Conservation (phyloP, 2,888 invertebrate species). For the Oegoconia quadripuncta region DNA sequence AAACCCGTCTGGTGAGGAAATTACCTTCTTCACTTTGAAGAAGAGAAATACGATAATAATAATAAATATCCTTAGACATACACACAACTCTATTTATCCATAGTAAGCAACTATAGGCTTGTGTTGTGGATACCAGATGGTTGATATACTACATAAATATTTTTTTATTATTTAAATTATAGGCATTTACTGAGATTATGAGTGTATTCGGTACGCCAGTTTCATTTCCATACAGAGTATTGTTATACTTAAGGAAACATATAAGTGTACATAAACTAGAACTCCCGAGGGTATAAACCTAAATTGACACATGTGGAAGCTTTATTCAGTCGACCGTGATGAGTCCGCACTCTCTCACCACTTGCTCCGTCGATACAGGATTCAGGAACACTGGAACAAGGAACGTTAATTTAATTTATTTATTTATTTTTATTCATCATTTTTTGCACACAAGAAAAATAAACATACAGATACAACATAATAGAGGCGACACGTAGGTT, state of each 20-base stretch:
- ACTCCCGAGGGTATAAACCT: conserved; percentile 8
- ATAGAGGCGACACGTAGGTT: no score
- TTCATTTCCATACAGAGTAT: neutral
- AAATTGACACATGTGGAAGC: conserved; percentile 27
- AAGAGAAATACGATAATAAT: no score
- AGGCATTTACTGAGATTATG: no score
- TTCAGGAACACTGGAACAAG: conserved; percentile 79
- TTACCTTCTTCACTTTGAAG: no score
- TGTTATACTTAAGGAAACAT: neutral
- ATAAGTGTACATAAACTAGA: neutral
- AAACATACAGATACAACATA: no score
- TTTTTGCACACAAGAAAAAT: neutral
- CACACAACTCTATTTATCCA: no score
- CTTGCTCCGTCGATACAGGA: conserved; percentile 87
- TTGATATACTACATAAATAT: neutral
- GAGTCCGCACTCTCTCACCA: conserved; percentile 88
- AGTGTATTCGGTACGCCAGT: neutral
- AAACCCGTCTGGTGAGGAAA: no score
- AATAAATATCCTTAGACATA: no score
- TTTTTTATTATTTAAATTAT: neutral
- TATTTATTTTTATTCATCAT: neutral
- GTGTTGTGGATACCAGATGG: no score
- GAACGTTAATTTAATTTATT: conserved; percentile 3
- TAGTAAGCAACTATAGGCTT: no score
- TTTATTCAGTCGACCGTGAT: conserved; percentile 57